Evolutionary conservation across 2,113 vertebrate genomes (phyloP), one percentile per base, ranked within the genome.

Genomic region (Embiotoca jacksoni): DNA sequence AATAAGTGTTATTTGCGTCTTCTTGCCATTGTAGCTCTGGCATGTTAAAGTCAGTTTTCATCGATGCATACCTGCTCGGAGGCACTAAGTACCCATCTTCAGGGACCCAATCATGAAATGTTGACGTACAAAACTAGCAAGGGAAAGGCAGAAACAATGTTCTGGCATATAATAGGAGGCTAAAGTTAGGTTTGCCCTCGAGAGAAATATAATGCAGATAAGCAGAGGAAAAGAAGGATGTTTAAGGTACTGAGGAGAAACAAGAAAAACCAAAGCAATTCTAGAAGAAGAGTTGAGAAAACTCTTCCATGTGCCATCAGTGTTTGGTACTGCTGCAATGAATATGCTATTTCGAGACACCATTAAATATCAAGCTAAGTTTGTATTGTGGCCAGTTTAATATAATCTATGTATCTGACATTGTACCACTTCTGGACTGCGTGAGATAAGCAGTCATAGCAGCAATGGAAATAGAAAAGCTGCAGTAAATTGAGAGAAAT

Each of bases 31-130:
- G 3, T 3, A 11, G 47, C 9, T 63, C 16, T 31, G 30, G 44
- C 52, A 70, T 49, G 66, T 57, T 53, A 49, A 63, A 64, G 75
- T 53, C 35, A 14, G 7, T 83, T 81, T 64, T 37, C 58, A 1
- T 61, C 46, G 50, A 35, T 81, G 67, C 85, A 86, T 87, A 85
- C 74, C 78, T 81, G 41, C 84, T 88, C 62, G 2, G 32, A 91
- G 67, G 78, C 57, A 72, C 68, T 80, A 81, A 88, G 85, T 63
- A 82, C 44, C 16, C 0, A n/a, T 78, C 83, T 80, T 72, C 3
- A 0, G 83, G 84, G 79, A 88, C 41, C 83, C 78, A 80, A 78
- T 91, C 82, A 80, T 61, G 72, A 81, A 82, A 59, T 84, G 61
- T 71, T 3, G 35, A 81, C 32, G 5, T 60, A 49, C 61, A 72